A percentile compares a stretch with the other conserved stretches of the same genome.
phyloP scores from a whole-genome alignment of 2,113 vertebrate genomes.

The Scolopax mira region DNA sequence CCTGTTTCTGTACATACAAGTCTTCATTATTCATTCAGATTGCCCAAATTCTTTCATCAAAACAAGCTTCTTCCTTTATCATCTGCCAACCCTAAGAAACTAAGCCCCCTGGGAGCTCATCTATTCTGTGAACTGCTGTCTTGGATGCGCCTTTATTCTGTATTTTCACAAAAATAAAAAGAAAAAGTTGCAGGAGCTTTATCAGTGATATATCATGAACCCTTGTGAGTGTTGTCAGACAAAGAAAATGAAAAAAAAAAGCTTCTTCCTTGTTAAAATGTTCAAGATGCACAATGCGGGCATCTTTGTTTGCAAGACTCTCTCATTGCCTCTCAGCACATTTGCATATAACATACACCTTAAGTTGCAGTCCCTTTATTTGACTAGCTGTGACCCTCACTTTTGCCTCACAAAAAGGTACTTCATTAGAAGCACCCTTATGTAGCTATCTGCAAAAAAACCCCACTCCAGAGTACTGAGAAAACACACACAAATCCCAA shows the following conservation, averaged over 20 bases:
- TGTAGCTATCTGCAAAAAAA: background rate
- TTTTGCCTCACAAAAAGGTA: background rate
- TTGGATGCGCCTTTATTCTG: background rate
- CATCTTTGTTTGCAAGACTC: background rate
- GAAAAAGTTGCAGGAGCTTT: background rate
- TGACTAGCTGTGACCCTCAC: background rate
- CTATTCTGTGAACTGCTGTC: slow-evolving; percentile 23
- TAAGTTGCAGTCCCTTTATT: background rate
- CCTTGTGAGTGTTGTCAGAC: background rate
- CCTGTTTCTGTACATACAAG: background rate
- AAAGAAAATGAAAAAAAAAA: background rate
- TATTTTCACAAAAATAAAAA: background rate
- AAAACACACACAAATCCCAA: background rate
- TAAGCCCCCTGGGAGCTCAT: slow-evolving; percentile 26
- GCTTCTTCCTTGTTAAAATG: background rate
- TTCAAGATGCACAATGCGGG: background rate
- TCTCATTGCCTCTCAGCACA: background rate
- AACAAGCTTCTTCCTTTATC: slow-evolving; percentile 41
- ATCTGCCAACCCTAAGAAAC: background rate
- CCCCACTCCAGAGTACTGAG: background rate
- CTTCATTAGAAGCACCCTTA: background rate
- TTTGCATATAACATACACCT: background rate
- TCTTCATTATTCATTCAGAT: slow-evolving; percentile 30
- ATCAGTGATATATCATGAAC: background rate
- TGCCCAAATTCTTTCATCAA: slow-evolving; percentile 31